Evolutionary conservation across 2,113 vertebrate genomes (phyloP).

Genomic region (Platycercus adscitus): DNA sequence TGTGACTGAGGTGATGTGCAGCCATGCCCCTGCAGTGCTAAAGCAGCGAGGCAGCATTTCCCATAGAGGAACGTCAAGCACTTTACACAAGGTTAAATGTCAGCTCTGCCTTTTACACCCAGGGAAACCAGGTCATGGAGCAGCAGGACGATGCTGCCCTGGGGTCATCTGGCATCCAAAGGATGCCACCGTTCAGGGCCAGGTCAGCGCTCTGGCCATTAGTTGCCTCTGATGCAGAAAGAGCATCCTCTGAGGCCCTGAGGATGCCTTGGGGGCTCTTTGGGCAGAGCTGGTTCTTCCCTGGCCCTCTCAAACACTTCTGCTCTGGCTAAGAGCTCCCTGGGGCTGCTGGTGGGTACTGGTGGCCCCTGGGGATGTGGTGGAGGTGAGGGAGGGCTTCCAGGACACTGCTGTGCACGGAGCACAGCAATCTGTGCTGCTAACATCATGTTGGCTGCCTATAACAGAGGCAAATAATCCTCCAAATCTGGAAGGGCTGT

Average conservation of each 20-base stretch:
- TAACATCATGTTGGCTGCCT: background rate
- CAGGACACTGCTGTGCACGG: background rate
- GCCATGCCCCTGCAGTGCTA: background rate
- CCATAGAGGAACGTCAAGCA: background rate
- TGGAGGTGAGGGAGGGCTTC: background rate
- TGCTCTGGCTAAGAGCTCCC: background rate
- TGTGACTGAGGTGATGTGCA: background rate
- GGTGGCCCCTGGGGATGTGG: background rate
- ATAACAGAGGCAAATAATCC: background rate
- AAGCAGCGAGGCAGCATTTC: background rate
- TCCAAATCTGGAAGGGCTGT: background rate
- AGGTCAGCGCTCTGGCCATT: background rate
- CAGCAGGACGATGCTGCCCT: background rate
- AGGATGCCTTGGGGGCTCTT: background rate
- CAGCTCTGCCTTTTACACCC: background rate
- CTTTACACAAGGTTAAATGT: constrained; percentile 20
- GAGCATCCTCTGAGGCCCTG: background rate
- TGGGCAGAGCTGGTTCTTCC: background rate
- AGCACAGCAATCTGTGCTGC: background rate
- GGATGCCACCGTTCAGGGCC: background rate
- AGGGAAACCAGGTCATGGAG: background rate
- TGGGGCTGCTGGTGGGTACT: background rate
- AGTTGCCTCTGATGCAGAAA: background rate
- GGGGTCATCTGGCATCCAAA: background rate
- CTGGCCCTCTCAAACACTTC: background rate